Conservation (phyloP, 2,797 vertebrate genomes). For the Esox lucius region DNA sequence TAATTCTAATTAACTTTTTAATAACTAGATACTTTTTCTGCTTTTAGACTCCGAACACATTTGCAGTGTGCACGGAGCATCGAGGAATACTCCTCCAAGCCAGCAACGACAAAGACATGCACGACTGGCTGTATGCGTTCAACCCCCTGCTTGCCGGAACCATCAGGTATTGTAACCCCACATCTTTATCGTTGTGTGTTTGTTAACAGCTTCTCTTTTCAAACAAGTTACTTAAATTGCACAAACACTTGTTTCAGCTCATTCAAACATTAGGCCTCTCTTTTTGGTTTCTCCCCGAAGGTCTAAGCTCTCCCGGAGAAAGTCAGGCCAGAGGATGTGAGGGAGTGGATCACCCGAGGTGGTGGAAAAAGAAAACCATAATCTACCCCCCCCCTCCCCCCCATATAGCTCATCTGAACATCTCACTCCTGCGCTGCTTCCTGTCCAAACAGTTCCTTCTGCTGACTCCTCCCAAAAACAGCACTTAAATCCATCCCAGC, state of each 20-base stretch:
- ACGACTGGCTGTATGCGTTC: conserved; percentile 98
- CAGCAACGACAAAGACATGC: conserved; percentile 97
- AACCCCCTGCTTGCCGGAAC: conserved; percentile 97
- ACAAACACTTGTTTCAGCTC: background rate
- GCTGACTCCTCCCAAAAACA: conserved; percentile 3
- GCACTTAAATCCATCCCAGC: conserved; percentile 35
- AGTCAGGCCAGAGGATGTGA: conserved; percentile 94
- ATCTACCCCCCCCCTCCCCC: conserved; percentile 55
- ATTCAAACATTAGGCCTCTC: background rate
- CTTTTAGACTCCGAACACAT: conserved; percentile 92
- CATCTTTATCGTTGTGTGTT: background rate
- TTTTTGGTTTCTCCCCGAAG: conserved; percentile 63
- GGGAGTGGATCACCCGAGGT: conserved; percentile 28
- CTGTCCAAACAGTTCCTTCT: conserved; percentile 27
- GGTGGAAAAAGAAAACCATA: conserved; percentile 44
- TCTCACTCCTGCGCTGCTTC: conserved; percentile 28
- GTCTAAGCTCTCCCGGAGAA: conserved; percentile 95
- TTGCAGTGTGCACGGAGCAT: conserved; percentile 96
- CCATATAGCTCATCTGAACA: conserved; percentile 56
- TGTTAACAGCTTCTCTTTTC: background rate
- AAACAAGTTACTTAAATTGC: background rate
- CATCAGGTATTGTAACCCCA: conserved; percentile 82
- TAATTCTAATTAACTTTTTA: background rate
- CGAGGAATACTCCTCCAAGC: conserved; percentile 96
- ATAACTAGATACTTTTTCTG: conserved; percentile 9